Conservation (phyloP, 2,888 invertebrate species). For the Petrolisthes manimaculis region DNA sequence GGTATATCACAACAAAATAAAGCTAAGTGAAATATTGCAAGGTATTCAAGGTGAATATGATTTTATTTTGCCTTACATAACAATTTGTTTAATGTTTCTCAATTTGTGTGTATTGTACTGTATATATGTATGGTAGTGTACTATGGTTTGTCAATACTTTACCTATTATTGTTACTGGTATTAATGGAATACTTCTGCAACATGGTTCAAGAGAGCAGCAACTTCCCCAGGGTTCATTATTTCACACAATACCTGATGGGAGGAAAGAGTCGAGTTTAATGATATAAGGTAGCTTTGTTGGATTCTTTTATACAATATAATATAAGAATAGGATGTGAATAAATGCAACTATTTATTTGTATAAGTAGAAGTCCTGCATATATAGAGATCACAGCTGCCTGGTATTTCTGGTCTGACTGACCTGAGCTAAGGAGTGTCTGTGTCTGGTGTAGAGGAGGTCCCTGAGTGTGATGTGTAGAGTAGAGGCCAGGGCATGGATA, state of each 20-base stretch:
- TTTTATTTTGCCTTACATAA: no score
- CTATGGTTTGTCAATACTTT: background rate
- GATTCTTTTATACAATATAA: background rate
- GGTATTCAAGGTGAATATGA: no score
- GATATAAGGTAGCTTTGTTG: background rate
- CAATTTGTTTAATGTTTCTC: no score
- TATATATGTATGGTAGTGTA: no score
- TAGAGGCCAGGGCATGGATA: constrained; percentile 38
- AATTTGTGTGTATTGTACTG: no score
- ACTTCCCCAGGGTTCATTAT: constrained; percentile 47
- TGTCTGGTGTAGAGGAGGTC: constrained; percentile 48
- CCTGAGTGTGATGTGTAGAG: constrained; percentile 29
- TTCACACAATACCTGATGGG: constrained; percentile 33
- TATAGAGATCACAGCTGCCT: background rate
- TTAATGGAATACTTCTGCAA: constrained; percentile 41
- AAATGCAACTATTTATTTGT: no score
- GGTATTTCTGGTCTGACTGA: constrained; percentile 6
- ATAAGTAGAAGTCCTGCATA: background rate
- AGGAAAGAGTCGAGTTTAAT: background rate
- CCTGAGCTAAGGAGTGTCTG: constrained; percentile 50
- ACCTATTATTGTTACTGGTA: constrained; percentile 29
- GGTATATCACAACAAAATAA: no score
- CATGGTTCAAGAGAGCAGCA: constrained; percentile 35
- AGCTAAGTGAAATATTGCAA: no score
- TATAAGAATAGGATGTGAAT: background rate